A percentile compares a stretch with the other conserved stretches of the same genome.
phyloP scores from a whole-genome alignment of 1,140 invertebrate species.

The Gryllus bimaculatus region DNA sequence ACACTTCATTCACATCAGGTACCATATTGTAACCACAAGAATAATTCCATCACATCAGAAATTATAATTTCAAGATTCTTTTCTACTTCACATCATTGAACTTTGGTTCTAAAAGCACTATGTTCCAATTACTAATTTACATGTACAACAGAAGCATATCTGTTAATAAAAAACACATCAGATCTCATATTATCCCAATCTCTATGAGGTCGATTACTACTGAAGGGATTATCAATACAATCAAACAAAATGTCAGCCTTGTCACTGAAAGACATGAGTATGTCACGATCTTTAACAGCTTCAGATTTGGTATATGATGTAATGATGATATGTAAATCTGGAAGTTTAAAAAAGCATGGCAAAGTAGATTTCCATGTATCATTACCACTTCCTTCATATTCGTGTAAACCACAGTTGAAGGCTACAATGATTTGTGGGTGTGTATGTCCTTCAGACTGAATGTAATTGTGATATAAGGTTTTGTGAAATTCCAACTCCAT shows the following conservation, averaged over 20 bases:
- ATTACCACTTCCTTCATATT: conserved; percentile 9
- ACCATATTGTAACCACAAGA: too few species aligned
- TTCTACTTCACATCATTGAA: too few species aligned
- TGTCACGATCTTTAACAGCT: conserved; percentile 10
- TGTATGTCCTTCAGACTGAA: neutral
- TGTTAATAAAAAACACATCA: neutral
- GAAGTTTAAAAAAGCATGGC: neutral
- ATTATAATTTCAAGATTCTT: too few species aligned
- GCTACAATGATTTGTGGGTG: conserved; percentile 15
- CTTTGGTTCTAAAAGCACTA: too few species aligned
- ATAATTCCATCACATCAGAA: too few species aligned
- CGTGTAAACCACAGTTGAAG: conserved; percentile 17
- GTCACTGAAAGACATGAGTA: neutral
- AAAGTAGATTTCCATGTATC: conserved; percentile 8
- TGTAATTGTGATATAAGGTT: conserved; percentile 10
- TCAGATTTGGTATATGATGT: conserved; percentile 2
- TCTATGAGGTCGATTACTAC: neutral
- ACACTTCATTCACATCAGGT: too few species aligned
- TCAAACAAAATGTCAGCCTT: neutral
- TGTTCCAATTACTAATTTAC: neutral
- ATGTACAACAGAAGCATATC: neutral
- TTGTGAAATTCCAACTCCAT: too few species aligned
- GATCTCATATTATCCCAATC: neutral
- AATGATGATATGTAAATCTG: neutral
- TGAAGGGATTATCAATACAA: neutral